Evolutionary conservation across 2,797 vertebrate species (phyloP), one percentile per base, ranked within the genome.

Genomic region (Neostethus bicornis): DNA sequence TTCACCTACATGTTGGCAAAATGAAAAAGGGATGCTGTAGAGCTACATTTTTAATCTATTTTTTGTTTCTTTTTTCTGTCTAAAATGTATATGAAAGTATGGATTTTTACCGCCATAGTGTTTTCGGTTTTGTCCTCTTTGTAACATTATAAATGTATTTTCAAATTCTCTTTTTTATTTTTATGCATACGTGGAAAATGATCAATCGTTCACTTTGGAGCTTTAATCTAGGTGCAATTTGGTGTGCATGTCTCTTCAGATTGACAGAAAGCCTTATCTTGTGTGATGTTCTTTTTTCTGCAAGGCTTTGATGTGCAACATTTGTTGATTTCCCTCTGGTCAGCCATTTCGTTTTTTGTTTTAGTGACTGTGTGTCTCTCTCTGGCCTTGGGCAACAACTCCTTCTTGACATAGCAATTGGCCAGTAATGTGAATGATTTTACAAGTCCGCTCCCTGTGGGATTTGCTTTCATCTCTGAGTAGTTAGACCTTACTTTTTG

Each of bases 381-480:
- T 44, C 7, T 6, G 34, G 53, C 66, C 61, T 77, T 4, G 2
- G 73, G 73, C 74, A 62, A 72, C 73, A 69, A 52, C 55, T 69
- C 62, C 50, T 61, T 47, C 71, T 51, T 75, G 73, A 83, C 80
- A 65, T 77, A 86, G 82, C 79, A 81, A 81, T 81, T 80, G 73
- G 57, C 69, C 78, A 70, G 78, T 78, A 81, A 45, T 45, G 60
- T 24, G 37, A 28, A 61, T 68, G 52, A 72, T 86, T 73, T 85
- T 81, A 75, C 44, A 69, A 61, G 42, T 64, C 68, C 65, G 69
- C 67, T 11, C 48, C 25, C 53, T 61, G 74, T 17, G 28, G 10
- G 12, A 28, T 51, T 68, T 1, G 11, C 53, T 74, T 77, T 81
- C 52, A 78, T 74, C 58, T 53, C 39, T 2, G 5, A 44, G 53